Conservation (phyloP, 2,113 vertebrate species). For the Grantiella picta region DNA sequence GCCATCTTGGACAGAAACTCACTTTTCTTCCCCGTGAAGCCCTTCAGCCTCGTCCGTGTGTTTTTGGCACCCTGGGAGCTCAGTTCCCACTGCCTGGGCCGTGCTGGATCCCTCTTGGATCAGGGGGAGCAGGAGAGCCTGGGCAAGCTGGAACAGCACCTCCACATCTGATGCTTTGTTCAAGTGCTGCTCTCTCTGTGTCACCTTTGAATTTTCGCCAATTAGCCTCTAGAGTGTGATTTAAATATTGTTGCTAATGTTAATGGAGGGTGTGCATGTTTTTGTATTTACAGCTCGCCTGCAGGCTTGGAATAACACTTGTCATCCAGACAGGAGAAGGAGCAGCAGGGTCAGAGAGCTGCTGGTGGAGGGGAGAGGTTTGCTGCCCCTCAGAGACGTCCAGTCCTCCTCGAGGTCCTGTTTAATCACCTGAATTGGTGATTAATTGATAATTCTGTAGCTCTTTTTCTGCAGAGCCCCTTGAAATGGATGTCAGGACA, state of each 20-base stretch:
- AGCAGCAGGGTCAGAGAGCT: not conserved
- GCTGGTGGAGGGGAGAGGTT: not conserved
- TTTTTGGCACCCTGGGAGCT: not conserved
- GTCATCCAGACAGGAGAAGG: not conserved
- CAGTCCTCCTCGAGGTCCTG: not conserved
- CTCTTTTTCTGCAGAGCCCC: not conserved
- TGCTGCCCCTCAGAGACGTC: not conserved
- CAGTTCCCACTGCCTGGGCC: not conserved
- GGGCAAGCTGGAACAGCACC: constrained; percentile 1
- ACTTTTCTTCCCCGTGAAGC: not conserved
- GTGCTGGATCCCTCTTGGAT: not conserved
- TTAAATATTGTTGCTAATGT: constrained; percentile 6
- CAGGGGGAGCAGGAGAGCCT: not conserved
- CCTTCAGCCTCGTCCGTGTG: not conserved
- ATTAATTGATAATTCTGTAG: not conserved
- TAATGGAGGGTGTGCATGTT: not conserved
- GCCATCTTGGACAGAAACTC: not conserved
- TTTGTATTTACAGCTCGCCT: not conserved
- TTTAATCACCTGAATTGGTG: not conserved
- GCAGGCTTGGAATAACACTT: not conserved
- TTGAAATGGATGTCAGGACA: not conserved
- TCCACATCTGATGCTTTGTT: not conserved
- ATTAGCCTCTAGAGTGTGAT: not conserved
- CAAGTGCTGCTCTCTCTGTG: constrained; percentile 10
- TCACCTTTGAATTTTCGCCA: constrained; percentile 29